These are phyloP conservation scores for Tragelaphus strepsiceros DNA, from an alignment of 2,113 vertebrate species.

Conservation along the genomic window DNA sequence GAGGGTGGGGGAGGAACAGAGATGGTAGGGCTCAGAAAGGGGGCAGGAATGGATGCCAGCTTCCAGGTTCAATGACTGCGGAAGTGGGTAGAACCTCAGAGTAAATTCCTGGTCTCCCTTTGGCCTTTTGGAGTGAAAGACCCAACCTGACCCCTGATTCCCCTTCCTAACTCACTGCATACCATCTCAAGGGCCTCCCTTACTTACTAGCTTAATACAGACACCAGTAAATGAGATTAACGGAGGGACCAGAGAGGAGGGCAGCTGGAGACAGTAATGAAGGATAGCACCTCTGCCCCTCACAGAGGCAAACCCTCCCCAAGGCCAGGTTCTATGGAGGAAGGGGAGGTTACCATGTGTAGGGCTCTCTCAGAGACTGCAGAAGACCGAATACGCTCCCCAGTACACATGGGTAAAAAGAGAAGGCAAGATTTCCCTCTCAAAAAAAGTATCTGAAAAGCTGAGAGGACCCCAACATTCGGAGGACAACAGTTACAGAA, in stretches of 20 bases:
- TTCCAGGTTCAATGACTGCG: neutral
- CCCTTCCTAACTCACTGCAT: neutral
- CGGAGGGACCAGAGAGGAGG: neutral
- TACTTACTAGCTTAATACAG: neutral
- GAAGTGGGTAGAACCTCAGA: neutral
- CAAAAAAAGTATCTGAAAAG: neutral
- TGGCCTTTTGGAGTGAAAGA: neutral
- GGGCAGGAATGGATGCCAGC: neutral
- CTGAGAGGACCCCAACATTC: neutral
- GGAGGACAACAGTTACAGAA: neutral
- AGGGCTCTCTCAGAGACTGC: neutral
- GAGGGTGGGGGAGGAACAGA: neutral
- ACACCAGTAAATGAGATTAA: constrained; percentile 47
- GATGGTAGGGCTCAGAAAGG: neutral
- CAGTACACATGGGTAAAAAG: neutral
- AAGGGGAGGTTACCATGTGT: neutral
- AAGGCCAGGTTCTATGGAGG: neutral
- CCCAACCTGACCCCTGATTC: neutral
- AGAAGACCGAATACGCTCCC: neutral
- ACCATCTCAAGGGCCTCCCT: neutral
- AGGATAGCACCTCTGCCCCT: neutral
- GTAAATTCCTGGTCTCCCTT: neutral
- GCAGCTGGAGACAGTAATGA: neutral
- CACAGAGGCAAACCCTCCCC: neutral
- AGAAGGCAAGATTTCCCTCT: constrained; percentile 1